Conservation (phyloP, 2,113 vertebrate genomes). For the Oreochromis spilurus region DNA sequence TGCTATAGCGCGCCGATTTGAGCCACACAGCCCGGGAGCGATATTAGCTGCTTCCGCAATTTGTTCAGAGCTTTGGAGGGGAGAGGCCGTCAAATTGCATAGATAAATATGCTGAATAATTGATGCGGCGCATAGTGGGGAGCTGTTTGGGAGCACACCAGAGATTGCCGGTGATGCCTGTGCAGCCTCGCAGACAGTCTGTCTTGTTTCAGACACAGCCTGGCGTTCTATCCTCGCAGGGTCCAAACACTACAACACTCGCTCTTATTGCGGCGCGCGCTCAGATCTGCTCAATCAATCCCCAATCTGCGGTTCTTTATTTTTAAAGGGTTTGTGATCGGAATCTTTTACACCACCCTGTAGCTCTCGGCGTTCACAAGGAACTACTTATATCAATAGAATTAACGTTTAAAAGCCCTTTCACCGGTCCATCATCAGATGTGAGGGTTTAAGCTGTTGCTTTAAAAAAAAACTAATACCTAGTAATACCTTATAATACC, state of each 20-base stretch:
- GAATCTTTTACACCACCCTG: constrained; percentile 13
- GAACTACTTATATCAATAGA: background rate
- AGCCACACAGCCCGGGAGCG: constrained; percentile 49
- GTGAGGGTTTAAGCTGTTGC: constrained; percentile 38
- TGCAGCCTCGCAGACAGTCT: constrained; percentile 40
- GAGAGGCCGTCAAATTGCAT: constrained; percentile 74
- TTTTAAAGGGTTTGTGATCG: constrained; percentile 8
- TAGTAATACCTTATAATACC: constrained; percentile 49
- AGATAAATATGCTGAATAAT: constrained; percentile 78
- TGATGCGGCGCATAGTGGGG: constrained; percentile 65
- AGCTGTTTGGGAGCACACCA: constrained; percentile 60
- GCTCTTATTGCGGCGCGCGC: constrained; percentile 3
- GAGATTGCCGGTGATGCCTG: constrained; percentile 58
- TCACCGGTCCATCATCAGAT: constrained; percentile 16
- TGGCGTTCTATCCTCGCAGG: constrained; percentile 38
- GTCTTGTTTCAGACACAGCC: constrained; percentile 31
- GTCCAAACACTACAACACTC: constrained; percentile 36
- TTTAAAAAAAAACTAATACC: constrained; percentile 35
- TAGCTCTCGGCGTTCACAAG: background rate
- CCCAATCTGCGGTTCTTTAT: constrained; percentile 3
- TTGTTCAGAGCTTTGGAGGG: constrained; percentile 65
- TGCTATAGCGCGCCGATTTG: constrained; percentile 24
- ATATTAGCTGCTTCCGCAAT: constrained; percentile 63
- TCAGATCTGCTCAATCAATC: constrained; percentile 52
- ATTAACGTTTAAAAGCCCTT: background rate